Evolutionary conservation across 2,113 vertebrate genomes (phyloP).

Genomic region (Formicarius rufipectus): DNA sequence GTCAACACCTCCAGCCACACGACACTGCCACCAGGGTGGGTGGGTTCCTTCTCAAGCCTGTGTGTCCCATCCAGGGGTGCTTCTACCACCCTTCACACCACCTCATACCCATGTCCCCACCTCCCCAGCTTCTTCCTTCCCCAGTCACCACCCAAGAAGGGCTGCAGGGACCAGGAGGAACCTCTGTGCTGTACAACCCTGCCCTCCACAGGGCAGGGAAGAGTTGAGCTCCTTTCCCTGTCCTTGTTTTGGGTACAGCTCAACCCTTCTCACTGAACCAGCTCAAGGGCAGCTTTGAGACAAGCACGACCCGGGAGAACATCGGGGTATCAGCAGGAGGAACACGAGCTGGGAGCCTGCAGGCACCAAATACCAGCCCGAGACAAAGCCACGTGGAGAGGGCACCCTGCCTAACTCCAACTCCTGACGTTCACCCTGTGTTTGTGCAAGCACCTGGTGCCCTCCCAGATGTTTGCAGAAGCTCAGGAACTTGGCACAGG

Average conservation of each 20-base stretch:
- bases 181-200: neutral
- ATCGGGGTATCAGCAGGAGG: fast-evolving
- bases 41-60: neutral
- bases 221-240: neutral
- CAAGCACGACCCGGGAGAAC: neutral
- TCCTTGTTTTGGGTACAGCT: neutral
- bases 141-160: fast-evolving
- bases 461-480: slow-evolving; percentile 18
- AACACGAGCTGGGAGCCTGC: neutral
- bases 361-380: neutral
- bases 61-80: neutral
- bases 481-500: neutral
- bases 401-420: neutral
- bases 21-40: fast-evolving
- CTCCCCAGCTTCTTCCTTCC: neutral
- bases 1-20: neutral
- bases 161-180: neutral
- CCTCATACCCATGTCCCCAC: neutral
- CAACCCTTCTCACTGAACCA: neutral
- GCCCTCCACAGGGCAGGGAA: neutral
- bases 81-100: neutral
- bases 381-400: neutral
- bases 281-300: slow-evolving; percentile 15
- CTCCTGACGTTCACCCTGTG: neutral
- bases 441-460: neutral